phyloP scores from a whole-genome alignment of 2,888 invertebrate species.

The Phorcus lineatus region DNA sequence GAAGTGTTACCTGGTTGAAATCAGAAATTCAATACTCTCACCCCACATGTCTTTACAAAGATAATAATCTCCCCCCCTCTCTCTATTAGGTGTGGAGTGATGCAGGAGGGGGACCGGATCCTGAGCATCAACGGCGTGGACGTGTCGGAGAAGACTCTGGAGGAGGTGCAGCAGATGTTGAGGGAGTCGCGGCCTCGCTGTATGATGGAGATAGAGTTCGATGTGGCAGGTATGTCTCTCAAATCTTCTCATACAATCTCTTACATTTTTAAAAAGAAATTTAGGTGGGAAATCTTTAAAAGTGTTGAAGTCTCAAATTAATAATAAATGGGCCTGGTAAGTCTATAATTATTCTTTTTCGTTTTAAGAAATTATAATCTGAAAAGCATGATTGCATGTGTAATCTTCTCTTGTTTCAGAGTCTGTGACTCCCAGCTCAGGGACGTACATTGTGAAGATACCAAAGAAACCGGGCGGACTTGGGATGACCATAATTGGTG shows the following conservation, averaged over 20 bases:
- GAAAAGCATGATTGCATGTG: not conserved
- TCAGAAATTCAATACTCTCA: no score
- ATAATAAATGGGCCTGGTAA: no score
- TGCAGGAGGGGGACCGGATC: conserved; percentile 85
- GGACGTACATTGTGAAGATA: conserved; percentile 92
- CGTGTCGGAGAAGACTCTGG: conserved; percentile 75
- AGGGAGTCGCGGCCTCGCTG: conserved; percentile 78
- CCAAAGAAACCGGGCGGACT: conserved; percentile 83
- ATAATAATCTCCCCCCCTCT: no score
- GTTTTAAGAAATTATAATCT: no score
- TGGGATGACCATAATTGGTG: conserved; percentile 92
- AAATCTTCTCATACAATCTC: no score
- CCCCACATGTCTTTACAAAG: no score
- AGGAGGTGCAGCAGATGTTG: conserved; percentile 75
- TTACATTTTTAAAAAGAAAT: no score
- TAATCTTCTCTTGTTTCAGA: conserved; percentile 76
- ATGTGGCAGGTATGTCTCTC: conserved; percentile 81
- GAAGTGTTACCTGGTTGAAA: no score
- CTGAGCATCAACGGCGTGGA: conserved; percentile 89
- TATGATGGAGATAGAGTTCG: conserved; percentile 89
- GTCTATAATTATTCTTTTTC: no score
- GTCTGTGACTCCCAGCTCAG: conserved; percentile 91
- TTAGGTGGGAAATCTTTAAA: no score
- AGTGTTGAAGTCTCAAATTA: no score
- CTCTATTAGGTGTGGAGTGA: conserved; percentile 69